Evolutionary conservation across 2,113 vertebrate genomes (phyloP), one percentile per base, ranked within the genome.

Genomic region (Morone chrysops): DNA sequence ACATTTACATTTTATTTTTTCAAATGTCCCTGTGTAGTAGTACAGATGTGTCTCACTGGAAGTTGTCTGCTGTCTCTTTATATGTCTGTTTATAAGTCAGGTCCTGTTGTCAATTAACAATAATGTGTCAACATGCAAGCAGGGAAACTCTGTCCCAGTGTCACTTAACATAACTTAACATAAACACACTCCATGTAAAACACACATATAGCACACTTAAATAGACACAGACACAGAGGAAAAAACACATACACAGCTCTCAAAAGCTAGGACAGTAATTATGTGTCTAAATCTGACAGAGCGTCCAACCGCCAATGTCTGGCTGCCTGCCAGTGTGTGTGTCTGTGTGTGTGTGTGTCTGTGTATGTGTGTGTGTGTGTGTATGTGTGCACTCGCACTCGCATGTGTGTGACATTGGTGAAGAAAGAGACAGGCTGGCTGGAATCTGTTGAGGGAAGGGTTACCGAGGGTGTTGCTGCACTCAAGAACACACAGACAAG

Each of bases 261-360:
- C 65, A 70, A 68, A 78, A 22, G 81, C 78, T 56, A 59, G 71
- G 85, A 85, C 85, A 66, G 86, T 90, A 91, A 90, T 87, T 91
- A 87, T 40, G 43, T 70, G 83, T 92, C 88, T 91, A 90, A 89
- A 90, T 92, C 83, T 92, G 88, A 91, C 87, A 79, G 75, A 83
- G 83, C 62, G 45, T 84, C 86, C 85, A 87, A 86, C 86, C 87
- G 20, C 87, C 63, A 47, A 31, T 70, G 78, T 83, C 75, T 93
- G 83, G 70, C 68, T 84, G 78, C 70, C 13, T 54, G 77, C 71
- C 81, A 74, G 60, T 18, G 69, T 78, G 57, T 89, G 79, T 87
- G 78, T 80, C 40, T 80, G 57, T 72, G 43, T 75, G 74, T 83
- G 79, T 84, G 65, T 84, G 68, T 75, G n/a, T 71, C 31, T 31